These are phyloP conservation scores for Esperia sulphurella DNA, from an alignment of 2,888 invertebrate species.

Conservation along the genomic window DNA sequence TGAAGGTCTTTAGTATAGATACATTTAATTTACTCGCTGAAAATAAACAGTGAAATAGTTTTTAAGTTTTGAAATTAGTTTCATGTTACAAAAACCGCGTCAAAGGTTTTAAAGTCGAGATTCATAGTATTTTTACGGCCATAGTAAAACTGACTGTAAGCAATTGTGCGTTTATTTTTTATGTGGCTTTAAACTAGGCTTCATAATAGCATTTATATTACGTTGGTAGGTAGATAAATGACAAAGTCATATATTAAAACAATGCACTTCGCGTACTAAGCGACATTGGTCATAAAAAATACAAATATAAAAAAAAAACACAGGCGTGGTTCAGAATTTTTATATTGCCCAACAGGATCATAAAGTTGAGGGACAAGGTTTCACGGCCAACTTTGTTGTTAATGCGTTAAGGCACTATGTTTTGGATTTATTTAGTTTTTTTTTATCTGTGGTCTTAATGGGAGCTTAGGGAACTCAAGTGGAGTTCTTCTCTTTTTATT, in stretches of 20 bases:
- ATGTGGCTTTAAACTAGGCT: too few relatives aligned
- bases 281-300: constrained; percentile 28
- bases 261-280: constrained; percentile 29
- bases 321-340: constrained; percentile 22
- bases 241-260: constrained; percentile 12
- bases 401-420: constrained; percentile 6
- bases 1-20: too few relatives aligned
- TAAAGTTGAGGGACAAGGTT: constrained; percentile 18
- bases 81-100: too few relatives aligned
- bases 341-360: constrained; percentile 18
- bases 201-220: too few relatives aligned
- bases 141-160: too few relatives aligned
- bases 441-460: constrained; percentile 12
- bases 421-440: constrained; percentile 6
- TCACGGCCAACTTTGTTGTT: constrained; percentile 10
- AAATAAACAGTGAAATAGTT: too few relatives aligned
- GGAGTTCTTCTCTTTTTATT: constrained; percentile 6
- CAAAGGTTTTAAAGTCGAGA: too few relatives aligned
- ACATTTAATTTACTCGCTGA: too few relatives aligned
- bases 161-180: too few relatives aligned
- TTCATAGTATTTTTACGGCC: too few relatives aligned
- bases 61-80: too few relatives aligned
- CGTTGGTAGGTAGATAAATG: neutral
- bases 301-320: constrained; percentile 19
- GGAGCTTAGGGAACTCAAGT: neutral